phyloP scores from a whole-genome alignment of 2,797 vertebrate genomes.

The Rhabdomys pumilio region DNA sequence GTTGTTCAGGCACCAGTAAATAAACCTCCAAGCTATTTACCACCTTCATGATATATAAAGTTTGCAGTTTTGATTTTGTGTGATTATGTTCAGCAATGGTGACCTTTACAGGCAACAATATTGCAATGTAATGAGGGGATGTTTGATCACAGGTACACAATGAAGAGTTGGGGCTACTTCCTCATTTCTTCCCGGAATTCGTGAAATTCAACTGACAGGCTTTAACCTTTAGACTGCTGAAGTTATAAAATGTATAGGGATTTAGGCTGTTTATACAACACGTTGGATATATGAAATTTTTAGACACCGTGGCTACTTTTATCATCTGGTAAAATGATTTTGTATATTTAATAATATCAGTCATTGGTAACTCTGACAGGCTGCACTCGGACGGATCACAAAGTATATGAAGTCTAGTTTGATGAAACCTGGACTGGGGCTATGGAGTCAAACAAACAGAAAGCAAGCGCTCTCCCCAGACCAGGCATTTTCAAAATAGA shows the following conservation, averaged over 20 bases:
- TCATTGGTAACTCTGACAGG: slow-evolving; percentile 73
- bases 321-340: slow-evolving; percentile 73
- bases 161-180: slow-evolving; percentile 92
- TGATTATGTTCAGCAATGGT: slow-evolving; percentile 99
- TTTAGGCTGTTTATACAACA: slow-evolving; percentile 91
- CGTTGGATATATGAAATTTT: slow-evolving; percentile 89
- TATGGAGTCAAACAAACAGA: slow-evolving; percentile 67
- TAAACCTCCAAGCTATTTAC: slow-evolving; percentile 98
- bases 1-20: slow-evolving; percentile 95
- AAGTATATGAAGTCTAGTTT: slow-evolving; percentile 67
- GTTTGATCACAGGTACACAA: slow-evolving; percentile 96
- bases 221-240: slow-evolving; percentile 92
- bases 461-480: slow-evolving; percentile 63
- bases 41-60: slow-evolving; percentile 99
- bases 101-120: slow-evolving; percentile 99
- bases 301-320: slow-evolving; percentile 86
- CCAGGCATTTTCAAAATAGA: slow-evolving; percentile 69
- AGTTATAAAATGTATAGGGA: slow-evolving; percentile 88
- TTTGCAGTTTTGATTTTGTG: slow-evolving; percentile 99
- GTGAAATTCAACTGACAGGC: slow-evolving; percentile 92
- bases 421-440: slow-evolving; percentile 60
- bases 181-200: slow-evolving; percentile 89
- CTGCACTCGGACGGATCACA: slow-evolving; percentile 53
- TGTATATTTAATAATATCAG: slow-evolving; percentile 83
- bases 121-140: slow-evolving; percentile 99